Evolutionary conservation across 2,113 vertebrate species (phyloP).

Genomic region (Cyrtonyx montezumae): DNA sequence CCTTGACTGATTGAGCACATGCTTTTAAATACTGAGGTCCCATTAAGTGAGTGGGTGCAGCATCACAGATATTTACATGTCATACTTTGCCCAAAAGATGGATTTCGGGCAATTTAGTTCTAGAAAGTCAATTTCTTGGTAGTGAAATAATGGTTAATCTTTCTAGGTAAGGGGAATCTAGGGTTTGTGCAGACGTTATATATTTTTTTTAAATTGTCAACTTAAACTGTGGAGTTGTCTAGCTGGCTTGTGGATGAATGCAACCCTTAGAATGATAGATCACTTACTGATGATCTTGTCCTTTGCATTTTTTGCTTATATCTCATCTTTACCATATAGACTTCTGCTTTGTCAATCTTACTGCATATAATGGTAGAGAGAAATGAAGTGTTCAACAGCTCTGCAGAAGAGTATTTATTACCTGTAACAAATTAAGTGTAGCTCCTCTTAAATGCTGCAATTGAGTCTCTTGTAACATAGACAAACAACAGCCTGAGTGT

Average conservation of each 20-base stretch:
- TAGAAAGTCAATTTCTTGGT: neutral
- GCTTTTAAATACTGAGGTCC: neutral
- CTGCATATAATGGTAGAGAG: neutral
- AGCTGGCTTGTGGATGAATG: neutral
- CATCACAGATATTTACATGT: neutral
- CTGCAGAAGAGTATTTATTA: neutral
- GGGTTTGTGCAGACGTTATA: neutral
- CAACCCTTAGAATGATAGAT: neutral
- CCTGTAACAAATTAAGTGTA: neutral
- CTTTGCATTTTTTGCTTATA: neutral
- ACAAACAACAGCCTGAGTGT: neutral
- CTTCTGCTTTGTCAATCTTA: neutral
- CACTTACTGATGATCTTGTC: neutral
- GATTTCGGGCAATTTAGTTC: neutral
- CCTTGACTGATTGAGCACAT: neutral
- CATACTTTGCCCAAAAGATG: conserved; percentile 5
- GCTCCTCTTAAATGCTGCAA: neutral
- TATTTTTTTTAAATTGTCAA: neutral
- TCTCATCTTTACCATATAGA: neutral
- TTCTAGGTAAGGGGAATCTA: neutral
- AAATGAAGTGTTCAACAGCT: neutral
- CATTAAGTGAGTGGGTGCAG: neutral
- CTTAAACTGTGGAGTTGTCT: neutral
- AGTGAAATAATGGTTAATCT: neutral
- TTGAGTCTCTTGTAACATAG: neutral